Percentiles rank a stretch among this genome's conserved stretches.
phyloP scores from a whole-genome alignment of 2,797 vertebrate species.

The Masticophis lateralis region DNA sequence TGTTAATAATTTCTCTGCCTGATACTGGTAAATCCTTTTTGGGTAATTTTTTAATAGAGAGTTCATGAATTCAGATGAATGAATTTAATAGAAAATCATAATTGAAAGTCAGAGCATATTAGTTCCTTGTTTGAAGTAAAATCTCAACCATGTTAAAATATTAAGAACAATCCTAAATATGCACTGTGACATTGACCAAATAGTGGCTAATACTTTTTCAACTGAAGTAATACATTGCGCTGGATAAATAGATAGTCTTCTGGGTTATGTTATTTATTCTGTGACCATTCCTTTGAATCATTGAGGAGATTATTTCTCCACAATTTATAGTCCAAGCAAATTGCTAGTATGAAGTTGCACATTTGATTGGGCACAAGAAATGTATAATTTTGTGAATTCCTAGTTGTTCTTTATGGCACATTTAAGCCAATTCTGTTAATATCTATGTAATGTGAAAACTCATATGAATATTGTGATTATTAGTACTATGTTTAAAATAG shows the following conservation, averaged over 20 bases:
- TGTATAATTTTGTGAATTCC: neutral
- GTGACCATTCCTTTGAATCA: neutral
- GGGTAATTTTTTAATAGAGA: neutral
- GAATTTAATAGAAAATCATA: neutral
- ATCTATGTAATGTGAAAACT: neutral
- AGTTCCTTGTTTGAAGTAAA: neutral
- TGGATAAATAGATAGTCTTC: neutral
- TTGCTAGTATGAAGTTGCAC: neutral
- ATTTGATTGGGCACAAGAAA: neutral
- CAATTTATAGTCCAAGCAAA: neutral
- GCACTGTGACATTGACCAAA: neutral
- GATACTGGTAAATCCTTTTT: neutral
- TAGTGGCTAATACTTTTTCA: neutral
- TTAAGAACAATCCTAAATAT: neutral
- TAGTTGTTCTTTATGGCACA: neutral
- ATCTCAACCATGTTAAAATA: neutral
- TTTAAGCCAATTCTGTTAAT: neutral
- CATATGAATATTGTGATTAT: neutral
- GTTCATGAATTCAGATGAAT: neutral
- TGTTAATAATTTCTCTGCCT: neutral
- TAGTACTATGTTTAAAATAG: neutral
- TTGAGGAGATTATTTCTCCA: neutral
- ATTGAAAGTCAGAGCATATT: neutral
- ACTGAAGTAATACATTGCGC: neutral
- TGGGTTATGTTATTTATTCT: neutral